Evolutionary conservation across 2,797 vertebrate genomes (phyloP).

Genomic region (Characodon lateralis): DNA sequence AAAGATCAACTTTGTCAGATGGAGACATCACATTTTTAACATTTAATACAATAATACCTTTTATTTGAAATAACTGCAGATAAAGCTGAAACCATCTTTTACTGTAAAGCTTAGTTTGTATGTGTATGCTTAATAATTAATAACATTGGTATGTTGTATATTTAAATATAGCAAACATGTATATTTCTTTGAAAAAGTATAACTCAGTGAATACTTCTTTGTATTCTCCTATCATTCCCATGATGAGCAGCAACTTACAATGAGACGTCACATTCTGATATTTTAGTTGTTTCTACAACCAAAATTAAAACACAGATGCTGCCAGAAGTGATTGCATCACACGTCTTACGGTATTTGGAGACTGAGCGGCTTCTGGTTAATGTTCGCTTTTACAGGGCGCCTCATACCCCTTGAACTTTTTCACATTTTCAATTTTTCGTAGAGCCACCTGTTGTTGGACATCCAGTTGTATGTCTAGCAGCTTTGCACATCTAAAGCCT

Average conservation of each 20-base stretch:
- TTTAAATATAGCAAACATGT: neutral
- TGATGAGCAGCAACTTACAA: neutral
- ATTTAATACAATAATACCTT: neutral
- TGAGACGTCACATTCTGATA: neutral
- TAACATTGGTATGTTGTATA: neutral
- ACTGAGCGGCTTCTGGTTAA: neutral
- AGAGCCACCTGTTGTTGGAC: too few relatives aligned
- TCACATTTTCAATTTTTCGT: too few relatives aligned
- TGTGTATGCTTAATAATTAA: neutral
- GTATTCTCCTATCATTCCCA: neutral
- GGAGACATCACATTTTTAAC: neutral
- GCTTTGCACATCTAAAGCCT: too few relatives aligned
- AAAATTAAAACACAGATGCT: neutral
- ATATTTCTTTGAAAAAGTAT: neutral
- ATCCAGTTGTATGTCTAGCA: too few relatives aligned
- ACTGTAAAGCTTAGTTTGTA: neutral
- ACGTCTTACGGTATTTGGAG: too few relatives aligned
- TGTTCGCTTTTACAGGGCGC: too few relatives aligned
- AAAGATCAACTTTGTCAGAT: neutral
- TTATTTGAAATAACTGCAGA: neutral
- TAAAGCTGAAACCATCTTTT: neutral
- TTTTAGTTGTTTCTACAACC: neutral
- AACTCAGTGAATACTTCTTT: neutral
- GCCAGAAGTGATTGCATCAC: neutral
- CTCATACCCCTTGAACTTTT: too few relatives aligned